Conservation (phyloP, 2,113 vertebrate genomes). For the Donacobius atricapilla region DNA sequence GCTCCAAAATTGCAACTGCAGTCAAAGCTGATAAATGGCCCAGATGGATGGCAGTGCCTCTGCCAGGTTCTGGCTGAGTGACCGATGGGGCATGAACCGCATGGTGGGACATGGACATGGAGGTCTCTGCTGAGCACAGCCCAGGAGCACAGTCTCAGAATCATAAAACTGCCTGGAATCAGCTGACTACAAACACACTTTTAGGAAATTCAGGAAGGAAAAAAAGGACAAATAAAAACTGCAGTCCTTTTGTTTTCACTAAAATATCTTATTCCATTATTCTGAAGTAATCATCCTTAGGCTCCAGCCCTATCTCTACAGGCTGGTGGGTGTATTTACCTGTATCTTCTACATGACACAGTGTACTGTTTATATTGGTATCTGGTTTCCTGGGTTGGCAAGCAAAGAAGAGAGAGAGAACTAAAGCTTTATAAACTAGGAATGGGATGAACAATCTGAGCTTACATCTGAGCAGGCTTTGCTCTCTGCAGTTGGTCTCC, state of each 20-base stretch:
- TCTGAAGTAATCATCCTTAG: background rate
- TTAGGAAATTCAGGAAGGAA: background rate
- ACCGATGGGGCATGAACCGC: fast-evolving
- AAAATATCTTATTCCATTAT: background rate
- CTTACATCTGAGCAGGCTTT: background rate
- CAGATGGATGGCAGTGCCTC: background rate
- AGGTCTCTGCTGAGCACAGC: background rate
- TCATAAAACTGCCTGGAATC: background rate
- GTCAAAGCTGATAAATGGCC: background rate
- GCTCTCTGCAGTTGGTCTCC: background rate
- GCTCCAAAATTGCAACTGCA: background rate
- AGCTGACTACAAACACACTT: background rate
- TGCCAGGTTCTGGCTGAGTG: fast-evolving
- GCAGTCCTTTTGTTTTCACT: background rate
- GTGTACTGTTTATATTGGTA: background rate
- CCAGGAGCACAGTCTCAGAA: background rate
- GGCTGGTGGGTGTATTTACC: background rate
- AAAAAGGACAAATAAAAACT: background rate
- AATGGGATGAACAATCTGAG: background rate
- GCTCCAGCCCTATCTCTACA: background rate
- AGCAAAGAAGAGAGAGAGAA: background rate
- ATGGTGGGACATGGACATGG: fast-evolving
- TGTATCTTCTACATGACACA: background rate
- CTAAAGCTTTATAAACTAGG: background rate
- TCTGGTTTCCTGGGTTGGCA: background rate